Conservation (phyloP, 2,797 vertebrate species). For the Nasua narica region DNA sequence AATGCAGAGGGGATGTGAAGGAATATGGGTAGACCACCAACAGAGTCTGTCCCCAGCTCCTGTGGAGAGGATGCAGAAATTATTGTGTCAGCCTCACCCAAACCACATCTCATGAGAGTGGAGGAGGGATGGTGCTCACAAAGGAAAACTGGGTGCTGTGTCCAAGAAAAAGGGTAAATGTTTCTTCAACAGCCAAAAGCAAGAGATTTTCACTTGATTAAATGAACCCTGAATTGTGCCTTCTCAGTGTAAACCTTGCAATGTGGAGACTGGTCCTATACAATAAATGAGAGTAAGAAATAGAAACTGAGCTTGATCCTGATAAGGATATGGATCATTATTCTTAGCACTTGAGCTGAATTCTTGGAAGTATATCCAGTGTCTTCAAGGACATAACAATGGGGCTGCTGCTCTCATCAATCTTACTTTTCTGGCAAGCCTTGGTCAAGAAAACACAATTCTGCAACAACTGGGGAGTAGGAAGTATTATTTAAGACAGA, state of each 20-base stretch:
- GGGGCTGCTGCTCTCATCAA: too few species aligned
- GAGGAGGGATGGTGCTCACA: background rate
- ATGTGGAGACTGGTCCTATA: background rate
- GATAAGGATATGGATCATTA: background rate
- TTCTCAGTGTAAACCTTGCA: background rate
- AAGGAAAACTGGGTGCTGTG: background rate
- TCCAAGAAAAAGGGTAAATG: background rate
- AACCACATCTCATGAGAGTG: background rate
- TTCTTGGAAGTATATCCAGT: background rate
- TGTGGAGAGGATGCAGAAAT: background rate
- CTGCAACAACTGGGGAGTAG: constrained; percentile 54
- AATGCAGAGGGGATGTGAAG: background rate
- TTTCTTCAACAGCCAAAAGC: background rate
- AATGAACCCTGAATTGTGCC: background rate
- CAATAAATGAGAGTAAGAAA: background rate
- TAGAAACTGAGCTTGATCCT: background rate
- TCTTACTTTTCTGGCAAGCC: background rate
- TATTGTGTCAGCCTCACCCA: background rate
- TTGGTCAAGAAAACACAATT: constrained; percentile 63
- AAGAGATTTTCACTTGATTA: background rate
- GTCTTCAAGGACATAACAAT: background rate
- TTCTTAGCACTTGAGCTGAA: background rate
- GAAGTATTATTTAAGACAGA: constrained; percentile 68
- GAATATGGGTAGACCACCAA: background rate
- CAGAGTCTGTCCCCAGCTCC: background rate